Evolutionary conservation across 2,797 vertebrate genomes (phyloP), one percentile per base, ranked within the genome.

Genomic region (Phylloscopus collybita): DNA sequence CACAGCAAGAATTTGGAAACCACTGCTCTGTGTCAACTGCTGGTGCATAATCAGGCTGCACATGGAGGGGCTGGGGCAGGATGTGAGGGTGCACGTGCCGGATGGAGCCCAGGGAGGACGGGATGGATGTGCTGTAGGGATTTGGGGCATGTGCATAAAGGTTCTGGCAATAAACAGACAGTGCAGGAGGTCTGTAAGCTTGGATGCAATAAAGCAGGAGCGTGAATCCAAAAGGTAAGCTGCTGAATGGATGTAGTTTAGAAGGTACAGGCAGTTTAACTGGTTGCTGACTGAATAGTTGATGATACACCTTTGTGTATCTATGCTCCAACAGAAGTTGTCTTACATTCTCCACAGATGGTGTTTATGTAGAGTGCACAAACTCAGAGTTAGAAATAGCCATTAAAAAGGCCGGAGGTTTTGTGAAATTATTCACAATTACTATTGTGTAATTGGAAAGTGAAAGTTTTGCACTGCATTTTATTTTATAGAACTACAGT

Each of bases 351-450:
- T 90, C 93, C 96, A 60, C 97, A 98, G 97, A 97, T 98, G 97
- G 95, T 97, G 96, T 97, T 98, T 97, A 92, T 97, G 59, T 50
- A 95, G 92, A 64, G 71, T 93, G 82, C 83, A 84, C 29, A 95
- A 97, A 92, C 95, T 95, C 95, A 86, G 85, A 74, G 25, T 94
- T 93, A 80, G 87, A 96, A 97, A 75, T 80, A 92, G 81, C 93
- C 87, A 62, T 97, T 88, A 96, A 97, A 97, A 96, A 96, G 91
- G 88, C 93, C 57, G 4, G 49, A 96, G 92, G 69, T 93, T 97
- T 96, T 95, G 91, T 95, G 70, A 92, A 97, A 96, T 97, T 95
- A 96, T 96, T 97, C 90, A 91, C 96, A 95, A 95, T 97, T 96
- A 91, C 89, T 96, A 64, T 94, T 95, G 95, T 97, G 91, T 92